A percentile compares a stretch with the other conserved stretches of the same genome.
These are phyloP conservation scores for Apostichopus parvimensis DNA, from an alignment of 35 echinoderm and acorn worm species.

Conservation along the genomic window DNA sequence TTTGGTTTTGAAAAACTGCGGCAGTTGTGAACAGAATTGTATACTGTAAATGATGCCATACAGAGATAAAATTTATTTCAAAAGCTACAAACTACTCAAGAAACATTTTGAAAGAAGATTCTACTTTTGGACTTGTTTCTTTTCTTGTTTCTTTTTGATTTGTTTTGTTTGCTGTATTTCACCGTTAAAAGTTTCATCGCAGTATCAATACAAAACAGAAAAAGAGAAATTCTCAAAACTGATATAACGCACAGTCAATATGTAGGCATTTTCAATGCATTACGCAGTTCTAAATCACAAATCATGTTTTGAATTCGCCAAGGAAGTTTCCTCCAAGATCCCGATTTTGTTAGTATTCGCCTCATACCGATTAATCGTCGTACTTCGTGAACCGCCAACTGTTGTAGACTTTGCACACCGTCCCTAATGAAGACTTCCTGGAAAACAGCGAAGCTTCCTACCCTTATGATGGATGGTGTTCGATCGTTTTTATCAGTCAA, in stretches of 20 bases:
- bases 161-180: too few relatives aligned
- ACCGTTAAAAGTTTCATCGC: too few relatives aligned
- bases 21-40: too few relatives aligned
- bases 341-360: neutral
- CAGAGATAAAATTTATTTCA: too few relatives aligned
- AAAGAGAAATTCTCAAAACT: too few relatives aligned
- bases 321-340: neutral
- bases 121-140: too few relatives aligned
- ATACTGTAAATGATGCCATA: too few relatives aligned
- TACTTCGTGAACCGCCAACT: neutral
- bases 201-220: too few relatives aligned
- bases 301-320: neutral
- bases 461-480: neutral
- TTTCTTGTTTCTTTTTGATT: too few relatives aligned
- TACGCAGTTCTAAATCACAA: neutral
- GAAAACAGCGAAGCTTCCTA: neutral
- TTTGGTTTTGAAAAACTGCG: too few relatives aligned
- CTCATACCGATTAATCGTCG: neutral
- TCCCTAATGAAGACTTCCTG: neutral
- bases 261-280: neutral
- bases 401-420: neutral
- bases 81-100: too few relatives aligned
- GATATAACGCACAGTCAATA: neutral
- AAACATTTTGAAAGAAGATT: too few relatives aligned
- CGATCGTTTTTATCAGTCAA: neutral